Conservation (phyloP, 2,888 invertebrate genomes). For the Melanophora roralis region DNA sequence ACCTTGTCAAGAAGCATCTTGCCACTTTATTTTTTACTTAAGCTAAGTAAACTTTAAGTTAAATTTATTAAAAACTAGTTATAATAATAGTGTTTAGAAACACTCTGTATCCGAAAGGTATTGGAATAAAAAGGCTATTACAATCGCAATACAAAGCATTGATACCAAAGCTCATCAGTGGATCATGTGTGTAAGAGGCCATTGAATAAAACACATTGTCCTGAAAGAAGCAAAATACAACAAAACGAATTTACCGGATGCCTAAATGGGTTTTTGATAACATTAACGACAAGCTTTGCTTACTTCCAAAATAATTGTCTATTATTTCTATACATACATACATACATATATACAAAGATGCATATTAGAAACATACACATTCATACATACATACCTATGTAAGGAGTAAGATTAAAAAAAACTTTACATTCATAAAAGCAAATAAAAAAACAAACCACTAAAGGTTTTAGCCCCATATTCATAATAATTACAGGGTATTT, state of each 20-base stretch:
- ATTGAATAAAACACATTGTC: conserved; percentile 39
- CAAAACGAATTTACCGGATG: conserved; percentile 68
- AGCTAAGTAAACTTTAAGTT: too few relatives aligned
- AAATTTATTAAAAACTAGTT: too few relatives aligned
- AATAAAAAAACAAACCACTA: too few relatives aligned
- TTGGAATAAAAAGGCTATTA: conserved; percentile 48
- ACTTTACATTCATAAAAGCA: too few relatives aligned
- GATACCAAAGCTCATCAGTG: conserved; percentile 61
- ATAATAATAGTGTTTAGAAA: too few relatives aligned
- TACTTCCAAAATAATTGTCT: not conserved
- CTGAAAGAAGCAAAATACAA: conserved; percentile 22
- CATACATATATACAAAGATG: conserved; percentile 17
- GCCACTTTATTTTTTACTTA: too few relatives aligned
- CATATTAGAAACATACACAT: not conserved
- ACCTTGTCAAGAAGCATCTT: too few relatives aligned
- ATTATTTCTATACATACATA: not conserved
- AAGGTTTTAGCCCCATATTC: too few relatives aligned
- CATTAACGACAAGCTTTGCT: conserved; percentile 57
- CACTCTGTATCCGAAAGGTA: conserved; percentile 31
- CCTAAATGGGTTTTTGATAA: conserved; percentile 70
- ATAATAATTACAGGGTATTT: too few relatives aligned
- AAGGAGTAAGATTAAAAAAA: too few relatives aligned
- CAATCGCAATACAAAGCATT: conserved; percentile 50
- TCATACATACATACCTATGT: not conserved
- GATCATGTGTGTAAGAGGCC: not conserved